Evolutionary conservation across 2,888 invertebrate species (phyloP).

Genomic region (Yponomeuta evonymella): DNA sequence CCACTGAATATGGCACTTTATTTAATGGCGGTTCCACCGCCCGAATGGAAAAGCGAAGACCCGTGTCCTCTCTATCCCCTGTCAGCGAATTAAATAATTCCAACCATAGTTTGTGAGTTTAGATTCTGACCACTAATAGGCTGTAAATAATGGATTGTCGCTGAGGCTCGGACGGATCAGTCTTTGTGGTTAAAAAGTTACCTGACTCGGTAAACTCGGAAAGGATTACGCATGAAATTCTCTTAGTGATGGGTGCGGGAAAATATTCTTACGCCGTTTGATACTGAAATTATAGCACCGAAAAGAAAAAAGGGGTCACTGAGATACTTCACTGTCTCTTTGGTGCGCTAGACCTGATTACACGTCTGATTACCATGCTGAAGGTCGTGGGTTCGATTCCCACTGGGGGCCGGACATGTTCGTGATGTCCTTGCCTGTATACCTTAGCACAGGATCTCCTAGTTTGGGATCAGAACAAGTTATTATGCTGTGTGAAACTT

Average conservation of each 20-base stretch:
- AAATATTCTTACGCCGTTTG: too few species aligned
- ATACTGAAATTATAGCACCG: too few species aligned
- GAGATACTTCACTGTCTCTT: too few species aligned
- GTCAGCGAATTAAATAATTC: background rate
- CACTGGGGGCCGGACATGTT: too few species aligned
- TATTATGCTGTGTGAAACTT: too few species aligned
- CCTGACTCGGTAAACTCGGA: background rate
- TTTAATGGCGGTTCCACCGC: constrained; percentile 34
- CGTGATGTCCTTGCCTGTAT: too few species aligned
- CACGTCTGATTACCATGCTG: too few species aligned
- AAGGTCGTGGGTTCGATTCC: too few species aligned
- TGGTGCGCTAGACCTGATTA: too few species aligned
- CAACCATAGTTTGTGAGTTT: background rate
- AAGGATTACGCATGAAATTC: background rate
- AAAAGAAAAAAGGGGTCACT: too few species aligned
- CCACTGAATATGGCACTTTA: constrained; percentile 41
- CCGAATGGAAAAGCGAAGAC: background rate
- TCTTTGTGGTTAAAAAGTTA: background rate
- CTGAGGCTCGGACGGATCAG: background rate
- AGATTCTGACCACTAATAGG: background rate
- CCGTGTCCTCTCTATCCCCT: background rate
- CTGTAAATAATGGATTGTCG: background rate
- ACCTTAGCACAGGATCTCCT: too few species aligned
- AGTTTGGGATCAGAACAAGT: too few species aligned
- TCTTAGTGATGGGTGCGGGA: background rate